Conservation (phyloP, 2,113 vertebrate species). For the Peromyscus maniculatus region DNA sequence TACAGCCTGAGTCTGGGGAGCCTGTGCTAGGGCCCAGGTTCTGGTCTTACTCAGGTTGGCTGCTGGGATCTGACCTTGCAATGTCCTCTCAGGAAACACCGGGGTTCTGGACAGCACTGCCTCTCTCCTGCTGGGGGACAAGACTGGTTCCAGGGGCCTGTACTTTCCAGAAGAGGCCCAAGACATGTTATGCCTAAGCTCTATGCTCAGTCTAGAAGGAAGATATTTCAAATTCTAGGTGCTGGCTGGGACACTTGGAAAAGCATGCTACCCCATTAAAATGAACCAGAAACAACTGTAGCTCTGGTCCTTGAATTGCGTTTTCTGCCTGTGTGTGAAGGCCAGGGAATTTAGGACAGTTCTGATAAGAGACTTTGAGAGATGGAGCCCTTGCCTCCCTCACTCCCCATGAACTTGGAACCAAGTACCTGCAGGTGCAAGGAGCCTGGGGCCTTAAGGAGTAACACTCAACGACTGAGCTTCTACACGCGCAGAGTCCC, state of each 20-base stretch:
- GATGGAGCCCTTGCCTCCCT: neutral
- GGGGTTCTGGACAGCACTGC: neutral
- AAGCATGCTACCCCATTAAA: conserved; percentile 50
- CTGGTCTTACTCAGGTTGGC: neutral
- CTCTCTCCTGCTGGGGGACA: neutral
- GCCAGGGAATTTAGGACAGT: neutral
- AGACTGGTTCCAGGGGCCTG: neutral
- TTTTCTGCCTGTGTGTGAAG: fast-evolving
- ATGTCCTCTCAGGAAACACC: fast-evolving
- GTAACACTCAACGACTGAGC: fast-evolving
- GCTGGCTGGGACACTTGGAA: conserved; percentile 3
- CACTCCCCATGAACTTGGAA: neutral
- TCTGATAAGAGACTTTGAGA: neutral
- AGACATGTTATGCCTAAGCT: neutral
- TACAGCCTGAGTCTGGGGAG: neutral
- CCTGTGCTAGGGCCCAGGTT: neutral
- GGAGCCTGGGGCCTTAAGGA: neutral
- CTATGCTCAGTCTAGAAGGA: neutral
- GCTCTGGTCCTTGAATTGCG: conserved; percentile 5
- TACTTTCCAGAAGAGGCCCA: neutral
- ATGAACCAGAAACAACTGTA: conserved; percentile 54
- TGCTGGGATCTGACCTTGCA: neutral
- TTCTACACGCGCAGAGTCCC: neutral
- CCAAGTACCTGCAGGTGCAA: neutral
- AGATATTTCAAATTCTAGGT: neutral